Evolutionary conservation across 2,797 vertebrate species (phyloP).

Genomic region (Sebastes paucispinis): DNA sequence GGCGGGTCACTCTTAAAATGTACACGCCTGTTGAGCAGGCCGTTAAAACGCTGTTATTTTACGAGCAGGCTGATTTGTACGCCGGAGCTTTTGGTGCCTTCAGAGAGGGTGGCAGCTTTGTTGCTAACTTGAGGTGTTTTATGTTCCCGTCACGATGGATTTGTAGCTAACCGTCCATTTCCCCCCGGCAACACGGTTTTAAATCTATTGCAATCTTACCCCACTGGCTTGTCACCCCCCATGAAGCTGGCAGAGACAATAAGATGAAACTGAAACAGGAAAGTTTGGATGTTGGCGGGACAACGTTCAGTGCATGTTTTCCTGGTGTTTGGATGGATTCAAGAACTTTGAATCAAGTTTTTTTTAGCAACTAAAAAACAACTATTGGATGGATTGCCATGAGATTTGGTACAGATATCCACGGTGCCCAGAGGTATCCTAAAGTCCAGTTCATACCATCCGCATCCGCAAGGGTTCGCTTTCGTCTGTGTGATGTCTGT

Average conservation of each 20-base stretch:
- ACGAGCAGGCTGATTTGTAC: constrained; percentile 59
- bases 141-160: constrained; percentile 47
- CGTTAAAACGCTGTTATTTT: constrained; percentile 43
- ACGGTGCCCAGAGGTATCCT: too few species aligned
- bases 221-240: constrained; percentile 8
- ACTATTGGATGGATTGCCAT: too few species aligned
- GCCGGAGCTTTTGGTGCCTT: constrained; percentile 22
- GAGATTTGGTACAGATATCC: too few species aligned
- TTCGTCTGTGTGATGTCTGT: too few species aligned
- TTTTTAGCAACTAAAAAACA: too few species aligned
- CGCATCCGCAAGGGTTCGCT: too few species aligned
- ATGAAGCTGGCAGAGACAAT: constrained; percentile 24
- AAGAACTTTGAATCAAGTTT: too few species aligned
- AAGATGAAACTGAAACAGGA: constrained; percentile 5
- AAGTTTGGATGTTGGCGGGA: background rate
- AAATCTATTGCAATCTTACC: constrained; percentile 44
- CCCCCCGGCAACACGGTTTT: constrained; percentile 56
- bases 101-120: constrained; percentile 57
- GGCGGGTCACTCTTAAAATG: constrained; percentile 11
- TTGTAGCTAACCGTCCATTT: constrained; percentile 53
- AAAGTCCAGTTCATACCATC: too few species aligned
- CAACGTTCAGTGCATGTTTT: constrained; percentile 8
- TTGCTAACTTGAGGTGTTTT: constrained; percentile 50
- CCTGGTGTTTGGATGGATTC: background rate
- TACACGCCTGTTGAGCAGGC: constrained; percentile 31